Conservation (phyloP, 37 sponge, comb jelly and placozoan species). For the Dysidea cf. avara region DNA sequence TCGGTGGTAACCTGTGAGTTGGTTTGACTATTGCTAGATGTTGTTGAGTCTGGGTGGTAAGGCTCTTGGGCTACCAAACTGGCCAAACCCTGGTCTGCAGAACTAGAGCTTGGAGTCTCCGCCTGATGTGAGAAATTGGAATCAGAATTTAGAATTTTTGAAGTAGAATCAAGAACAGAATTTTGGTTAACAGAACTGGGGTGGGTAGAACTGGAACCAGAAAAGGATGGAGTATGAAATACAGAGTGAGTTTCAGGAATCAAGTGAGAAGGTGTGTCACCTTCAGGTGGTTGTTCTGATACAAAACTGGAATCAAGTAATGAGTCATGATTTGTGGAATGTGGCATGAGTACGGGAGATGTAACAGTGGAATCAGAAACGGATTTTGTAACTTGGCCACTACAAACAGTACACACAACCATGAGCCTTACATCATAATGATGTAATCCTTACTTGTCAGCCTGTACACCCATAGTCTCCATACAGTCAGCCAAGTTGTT, state of each 20-base stretch:
- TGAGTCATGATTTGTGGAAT: background rate
- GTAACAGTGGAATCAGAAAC: too few relatives aligned
- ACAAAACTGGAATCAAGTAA: background rate
- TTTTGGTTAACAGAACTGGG: too few relatives aligned
- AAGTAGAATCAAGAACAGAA: constrained; percentile 19
- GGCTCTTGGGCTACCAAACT: constrained; percentile 2
- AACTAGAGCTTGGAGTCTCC: background rate
- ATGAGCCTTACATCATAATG: background rate
- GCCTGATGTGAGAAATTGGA: background rate
- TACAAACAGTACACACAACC: background rate
- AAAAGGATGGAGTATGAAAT: background rate
- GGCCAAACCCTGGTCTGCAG: background rate
- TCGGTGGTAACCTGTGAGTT: too few relatives aligned
- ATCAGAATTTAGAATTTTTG: constrained; percentile 1
- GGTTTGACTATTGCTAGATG: too few relatives aligned
- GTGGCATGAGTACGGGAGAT: constrained; percentile 1
- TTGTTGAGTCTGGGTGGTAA: too few relatives aligned
- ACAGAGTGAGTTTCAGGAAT: background rate
- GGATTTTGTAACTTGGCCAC: background rate
- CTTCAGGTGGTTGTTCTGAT: background rate
- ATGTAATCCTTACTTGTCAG: background rate
- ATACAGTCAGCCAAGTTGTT: constrained; percentile 73
- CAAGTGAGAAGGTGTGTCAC: background rate
- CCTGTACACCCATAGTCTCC: constrained; percentile 30
- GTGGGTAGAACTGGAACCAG: constrained; percentile 16